phyloP scores from a whole-genome alignment of 2,113 vertebrate species.

The Actinemys pallida region DNA sequence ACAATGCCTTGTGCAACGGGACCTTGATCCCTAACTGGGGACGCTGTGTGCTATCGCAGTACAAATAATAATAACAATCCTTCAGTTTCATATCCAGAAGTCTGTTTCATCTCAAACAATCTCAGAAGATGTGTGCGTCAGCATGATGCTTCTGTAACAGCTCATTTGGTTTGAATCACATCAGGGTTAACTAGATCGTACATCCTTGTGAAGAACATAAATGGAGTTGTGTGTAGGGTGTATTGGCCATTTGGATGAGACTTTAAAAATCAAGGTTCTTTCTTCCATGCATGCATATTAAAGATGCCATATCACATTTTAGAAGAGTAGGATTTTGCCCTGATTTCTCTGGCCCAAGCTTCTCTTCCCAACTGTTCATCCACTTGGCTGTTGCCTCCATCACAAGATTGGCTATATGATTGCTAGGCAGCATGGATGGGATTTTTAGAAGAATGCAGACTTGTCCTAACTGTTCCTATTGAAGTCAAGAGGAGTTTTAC shows the following conservation, averaged over 20 bases:
- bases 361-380: not conserved
- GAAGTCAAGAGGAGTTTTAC: not conserved
- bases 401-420: not conserved
- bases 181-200: not conserved
- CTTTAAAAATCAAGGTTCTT: not conserved
- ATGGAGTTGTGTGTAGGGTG: not conserved
- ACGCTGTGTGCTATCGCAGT: not conserved
- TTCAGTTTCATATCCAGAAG: not conserved
- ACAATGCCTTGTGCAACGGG: not conserved
- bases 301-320: not conserved
- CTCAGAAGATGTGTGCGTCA: not conserved
- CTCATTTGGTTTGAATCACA: not conserved
- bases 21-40: rapidly evolving
- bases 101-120: slow-evolving; percentile 5
- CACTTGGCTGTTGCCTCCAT: not conserved
- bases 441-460: not conserved
- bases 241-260: not conserved
- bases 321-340: not conserved
- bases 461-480: not conserved
- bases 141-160: not conserved
- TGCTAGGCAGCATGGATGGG: not conserved
- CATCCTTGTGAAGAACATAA: not conserved
- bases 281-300: not conserved
- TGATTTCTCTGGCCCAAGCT: not conserved
- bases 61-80: not conserved